Base-by-base conservation (phyloP, 2,888 invertebrate genomes). In the Heliothis peltigera region DNA sequence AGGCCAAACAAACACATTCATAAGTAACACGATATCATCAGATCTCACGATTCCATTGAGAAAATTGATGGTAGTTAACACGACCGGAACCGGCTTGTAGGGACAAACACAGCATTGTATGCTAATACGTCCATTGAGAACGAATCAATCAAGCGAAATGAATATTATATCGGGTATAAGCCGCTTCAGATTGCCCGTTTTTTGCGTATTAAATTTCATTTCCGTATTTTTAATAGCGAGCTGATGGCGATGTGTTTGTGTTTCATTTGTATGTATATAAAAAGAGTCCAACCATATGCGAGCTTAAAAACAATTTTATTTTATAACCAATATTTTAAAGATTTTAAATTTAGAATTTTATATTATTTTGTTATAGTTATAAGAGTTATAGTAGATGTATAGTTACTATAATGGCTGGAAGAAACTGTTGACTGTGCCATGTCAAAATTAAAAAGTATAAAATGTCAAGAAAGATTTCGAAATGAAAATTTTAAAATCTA, bases 381-480 rank as follows among this genome's bases (percentile, higher is more conserved):
- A n/a, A n/a, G n/a, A n/a, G n/a, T n/a, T n/a, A n/a, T n/a, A n/a
- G n/a, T n/a, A n/a, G n/a, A n/a, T n/a, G n/a, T n/a, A n/a, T n/a
- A n/a, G n/a, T n/a, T n/a, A n/a, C n/a, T n/a, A n/a, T n/a, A n/a
- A 75, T 77, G 79, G 42, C 73, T n/a, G 63, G 22, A 56, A 68
- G 56, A 17, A 63, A 68, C 66, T 39, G 43, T 53, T 70, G 60
- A 72, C 57, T 59, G 49, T 54, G 63, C 59, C 61, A 71, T 70
- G 56, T 66, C 67, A 74, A 70, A 61, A 61, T 75, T 78, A 75
- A 77, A 81, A 79, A 82, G 77, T 53, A 75, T 64, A 85, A 83
- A 83, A 87, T 88, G 88, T 71, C 83, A 82, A 86, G 69, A 81
- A 86, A 81, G 77, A 82, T 78, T 84, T 85, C 84, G 35, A 85